Base-by-base conservation (phyloP, 2,113 vertebrate genomes). In the Lates calcarifer region DNA sequence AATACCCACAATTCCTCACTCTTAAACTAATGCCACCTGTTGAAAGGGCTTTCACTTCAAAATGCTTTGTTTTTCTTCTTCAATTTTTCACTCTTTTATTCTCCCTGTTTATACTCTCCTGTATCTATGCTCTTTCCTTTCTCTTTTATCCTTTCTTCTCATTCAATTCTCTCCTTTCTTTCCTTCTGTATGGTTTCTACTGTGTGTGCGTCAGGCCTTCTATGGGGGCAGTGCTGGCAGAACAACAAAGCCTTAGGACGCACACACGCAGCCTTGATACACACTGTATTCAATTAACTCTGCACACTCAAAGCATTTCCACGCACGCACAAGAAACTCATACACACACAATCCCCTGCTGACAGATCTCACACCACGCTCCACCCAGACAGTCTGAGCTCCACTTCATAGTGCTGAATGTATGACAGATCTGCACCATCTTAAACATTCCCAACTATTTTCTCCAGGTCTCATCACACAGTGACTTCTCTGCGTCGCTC, bases 231-330 rank as follows among this genome's bases (percentile, higher is more conserved):
- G 81, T 57, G 64, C 72, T 95, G 94, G 94, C 91, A 90, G 55
- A 55, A 86, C 90, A 93, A 94, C 91, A 95, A 94, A 95, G 94
- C 87, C 31, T 68, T 67, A 17, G 89, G 87, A 92, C 33, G 69
- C 79, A 80, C 89, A 87, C 92, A 90, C 74, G 43, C 88, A 83
- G 83, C 80, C 79, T 81, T 67, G 76, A 88, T 74, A 89, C 88
- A 89, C 92, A 92, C 88, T 93, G 93, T 72, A 87, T 93, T 94
- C 90, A 91, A 94, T 94, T 94, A 94, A 92, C 75, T 85, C 81
- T 28, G 73, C 71, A 76, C 84, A 84, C 83, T 88, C 90, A 87
- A 90, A 91, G 89, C 80, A 74, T 80, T 88, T 85, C 77, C 79
- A 81, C 66, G 77, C 70, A 82, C 64, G 77, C 82, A 82, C 70